Evolutionary conservation across 2,113 vertebrate genomes (phyloP).

Genomic region (Bubalus kerabau): DNA sequence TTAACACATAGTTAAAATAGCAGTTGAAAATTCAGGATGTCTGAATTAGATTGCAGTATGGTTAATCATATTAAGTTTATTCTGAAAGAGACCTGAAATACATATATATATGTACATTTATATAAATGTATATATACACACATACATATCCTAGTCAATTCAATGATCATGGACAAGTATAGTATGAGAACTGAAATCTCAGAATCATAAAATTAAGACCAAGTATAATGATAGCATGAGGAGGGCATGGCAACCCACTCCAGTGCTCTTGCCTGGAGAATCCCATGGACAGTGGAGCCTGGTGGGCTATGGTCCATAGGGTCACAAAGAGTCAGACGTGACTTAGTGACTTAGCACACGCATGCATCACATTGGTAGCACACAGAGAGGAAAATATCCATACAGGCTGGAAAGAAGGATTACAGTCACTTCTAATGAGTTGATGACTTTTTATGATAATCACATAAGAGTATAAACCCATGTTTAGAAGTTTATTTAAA

Average conservation of each 20-base stretch:
- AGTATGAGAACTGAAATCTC: neutral
- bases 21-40: neutral
- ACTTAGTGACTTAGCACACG: neutral
- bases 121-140: neutral
- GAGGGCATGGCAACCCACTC: neutral
- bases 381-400: neutral
- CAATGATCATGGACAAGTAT: neutral
- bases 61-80: neutral
- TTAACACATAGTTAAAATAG: neutral
- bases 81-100: neutral
- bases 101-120: neutral
- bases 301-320: neutral
- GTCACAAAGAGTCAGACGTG: accelerated
- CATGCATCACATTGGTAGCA: neutral
- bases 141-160: neutral
- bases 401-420: neutral
- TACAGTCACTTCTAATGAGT: neutral
- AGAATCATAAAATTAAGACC: neutral
- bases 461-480: neutral
- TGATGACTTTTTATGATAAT: neutral
- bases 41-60: neutral
- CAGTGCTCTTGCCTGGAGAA: neutral
- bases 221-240: neutral
- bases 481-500: neutral
- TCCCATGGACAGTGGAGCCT: neutral